Evolutionary conservation across 37 sponge, comb jelly and placozoan species (phyloP), one percentile per base, ranked within the genome.

Genomic region (Ianthella basta): DNA sequence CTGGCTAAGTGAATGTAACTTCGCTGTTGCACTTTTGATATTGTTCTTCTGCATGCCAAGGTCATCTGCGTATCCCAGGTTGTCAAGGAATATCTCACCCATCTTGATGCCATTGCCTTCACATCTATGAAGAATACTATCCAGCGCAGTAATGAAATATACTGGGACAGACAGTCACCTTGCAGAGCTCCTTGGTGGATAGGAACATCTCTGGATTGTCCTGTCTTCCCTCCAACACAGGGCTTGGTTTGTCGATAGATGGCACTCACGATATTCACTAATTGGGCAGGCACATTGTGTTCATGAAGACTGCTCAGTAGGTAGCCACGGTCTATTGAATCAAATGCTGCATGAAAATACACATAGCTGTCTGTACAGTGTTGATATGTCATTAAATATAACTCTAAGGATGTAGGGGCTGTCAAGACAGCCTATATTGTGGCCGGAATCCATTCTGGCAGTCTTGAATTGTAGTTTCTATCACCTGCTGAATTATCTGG

Each of bases 271-370:
- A 61, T 61, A 61, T 61, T 61, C 64, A 61, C 64, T 27, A 61
- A 61, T 61, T 61, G 3, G 64, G 64, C 10, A 27, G 64, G 64
- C 10, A 61, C 64, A 61, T 61, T 61, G 64, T 61, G 64, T 61
- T 61, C 64, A 13, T 12, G 64, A 61, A 61, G 64, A 61, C 64
- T 61, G 64, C 29, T 61, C 12, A 61, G 13, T 12, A 61, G 24
- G 64, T 61, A 61, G 64, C 64, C 64, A 61, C 10, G 64, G 64
- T 61, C 64, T 61, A 61, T 12, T 61, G 64, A 61, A 61, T 61
- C 64, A 61, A 61, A 61, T 61, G 64, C 64, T 61, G 64, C 64
- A 61, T 10, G 13, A 10, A 61, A 61, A 27, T 61, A 61, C 64
- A 61, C 10, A 61, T 61, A 12, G 64, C 64, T 61, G 64, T 61